Evolutionary conservation across 1,140 invertebrate species (phyloP).

Genomic region (Scaptomyza graminum): DNA sequence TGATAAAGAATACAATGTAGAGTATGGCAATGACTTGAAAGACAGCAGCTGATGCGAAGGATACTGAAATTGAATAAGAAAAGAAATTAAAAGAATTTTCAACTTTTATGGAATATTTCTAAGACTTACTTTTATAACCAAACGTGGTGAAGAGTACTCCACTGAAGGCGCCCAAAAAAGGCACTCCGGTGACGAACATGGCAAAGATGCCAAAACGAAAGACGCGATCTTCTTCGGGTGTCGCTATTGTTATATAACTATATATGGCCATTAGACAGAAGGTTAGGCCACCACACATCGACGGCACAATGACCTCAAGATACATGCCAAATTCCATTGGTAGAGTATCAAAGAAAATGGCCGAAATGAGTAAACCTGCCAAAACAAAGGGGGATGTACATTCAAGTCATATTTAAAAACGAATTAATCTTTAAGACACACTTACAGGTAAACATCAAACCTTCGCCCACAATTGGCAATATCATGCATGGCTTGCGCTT

Average conservation of each 20-base stretch:
- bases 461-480: slow-evolving; percentile 86
- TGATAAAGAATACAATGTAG: slow-evolving; percentile 74
- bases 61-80: slow-evolving; percentile 47
- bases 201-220: slow-evolving; percentile 84
- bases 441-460: slow-evolving; percentile 75
- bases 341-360: slow-evolving; percentile 76
- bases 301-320: slow-evolving; percentile 85
- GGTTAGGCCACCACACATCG: slow-evolving; percentile 85
- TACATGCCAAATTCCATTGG: slow-evolving; percentile 85
- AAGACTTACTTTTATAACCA: slow-evolving; percentile 72
- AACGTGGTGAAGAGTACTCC: slow-evolving; percentile 67
- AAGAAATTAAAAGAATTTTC: not conserved
- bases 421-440: not conserved
- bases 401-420: not conserved
- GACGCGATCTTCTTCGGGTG: slow-evolving; percentile 86
- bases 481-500: slow-evolving; percentile 87
- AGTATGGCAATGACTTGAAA: slow-evolving; percentile 78
- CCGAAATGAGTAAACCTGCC: slow-evolving; percentile 70
- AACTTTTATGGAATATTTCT: not conserved
- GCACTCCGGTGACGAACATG: slow-evolving; percentile 76
- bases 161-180: slow-evolving; percentile 72
- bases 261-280: slow-evolving; percentile 87
- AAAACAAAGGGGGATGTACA: not conserved
- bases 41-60: slow-evolving; percentile 63
- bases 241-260: slow-evolving; percentile 86